Conservation (phyloP, 2,113 vertebrate genomes). For the Hoplias malabaricus region DNA sequence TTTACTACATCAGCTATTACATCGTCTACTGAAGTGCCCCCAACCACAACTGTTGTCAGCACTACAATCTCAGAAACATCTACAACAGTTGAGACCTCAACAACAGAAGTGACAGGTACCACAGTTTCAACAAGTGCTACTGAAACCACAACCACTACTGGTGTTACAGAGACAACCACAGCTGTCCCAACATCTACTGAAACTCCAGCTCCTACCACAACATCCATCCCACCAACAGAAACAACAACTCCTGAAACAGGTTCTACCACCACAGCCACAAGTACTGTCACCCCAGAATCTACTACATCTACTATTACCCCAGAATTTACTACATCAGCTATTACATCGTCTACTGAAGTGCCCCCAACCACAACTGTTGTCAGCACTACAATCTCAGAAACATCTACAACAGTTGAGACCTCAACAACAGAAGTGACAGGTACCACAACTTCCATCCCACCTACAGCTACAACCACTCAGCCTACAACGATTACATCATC, state of each 20-base stretch:
- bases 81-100: constrained; percentile 14
- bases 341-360: no score
- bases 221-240: not conserved
- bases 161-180: fast-evolving
- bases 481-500: not conserved
- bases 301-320: no score
- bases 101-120: constrained; percentile 10
- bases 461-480: not conserved
- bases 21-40: not conserved
- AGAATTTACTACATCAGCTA: no score
- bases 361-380: no score
- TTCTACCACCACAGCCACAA: not conserved
- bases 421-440: no score
- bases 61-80: not conserved
- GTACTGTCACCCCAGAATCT: fast-evolving
- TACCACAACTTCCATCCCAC: no score
- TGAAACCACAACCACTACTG: not conserved
- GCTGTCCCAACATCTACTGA: not conserved
- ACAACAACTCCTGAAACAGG: not conserved
- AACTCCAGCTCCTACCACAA: not conserved
- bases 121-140: constrained; percentile 12
- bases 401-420: not conserved
- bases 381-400: no score
- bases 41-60: not conserved
- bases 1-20: not conserved